A percentile compares a stretch with the other conserved stretches of the same genome.
phyloP scores from a whole-genome alignment of 2,113 vertebrate species.

The Nanger granti region DNA sequence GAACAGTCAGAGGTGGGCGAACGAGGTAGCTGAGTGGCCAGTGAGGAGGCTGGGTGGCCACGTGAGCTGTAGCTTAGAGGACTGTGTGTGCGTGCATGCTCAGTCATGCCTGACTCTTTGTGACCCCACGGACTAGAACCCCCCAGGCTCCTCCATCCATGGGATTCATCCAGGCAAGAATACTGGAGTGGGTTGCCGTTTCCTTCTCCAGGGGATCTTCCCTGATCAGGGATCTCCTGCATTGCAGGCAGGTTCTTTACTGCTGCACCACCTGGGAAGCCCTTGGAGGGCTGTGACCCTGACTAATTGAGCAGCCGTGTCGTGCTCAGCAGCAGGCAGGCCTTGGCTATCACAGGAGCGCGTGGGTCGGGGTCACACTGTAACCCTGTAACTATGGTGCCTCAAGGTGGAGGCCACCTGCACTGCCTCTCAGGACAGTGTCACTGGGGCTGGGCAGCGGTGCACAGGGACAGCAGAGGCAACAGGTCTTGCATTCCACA shows the following conservation, averaged over 20 bases:
- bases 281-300: neutral
- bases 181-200: neutral
- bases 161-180: neutral
- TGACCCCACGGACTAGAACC: neutral
- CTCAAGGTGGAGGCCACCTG: neutral
- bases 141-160: neutral
- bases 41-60: neutral
- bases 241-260: neutral
- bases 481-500: accelerated
- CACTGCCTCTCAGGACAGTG: neutral
- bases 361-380: neutral
- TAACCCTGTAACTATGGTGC: neutral
- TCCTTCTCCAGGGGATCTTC: neutral
- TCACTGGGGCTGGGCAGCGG: accelerated
- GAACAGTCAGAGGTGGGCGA: neutral
- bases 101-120: neutral
- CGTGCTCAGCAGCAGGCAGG: neutral
- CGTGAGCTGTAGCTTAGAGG: neutral
- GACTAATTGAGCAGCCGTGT: neutral
- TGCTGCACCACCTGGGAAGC: neutral
- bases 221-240: neutral
- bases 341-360: neutral
- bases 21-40: neutral
- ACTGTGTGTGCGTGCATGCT: accelerated
- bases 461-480: neutral